Percentiles rank a stretch among this genome's conserved stretches.
These are phyloP conservation scores for Pseudopleuronectes americanus DNA, from an alignment of 2,797 vertebrate species.

Conservation along the genomic window DNA sequence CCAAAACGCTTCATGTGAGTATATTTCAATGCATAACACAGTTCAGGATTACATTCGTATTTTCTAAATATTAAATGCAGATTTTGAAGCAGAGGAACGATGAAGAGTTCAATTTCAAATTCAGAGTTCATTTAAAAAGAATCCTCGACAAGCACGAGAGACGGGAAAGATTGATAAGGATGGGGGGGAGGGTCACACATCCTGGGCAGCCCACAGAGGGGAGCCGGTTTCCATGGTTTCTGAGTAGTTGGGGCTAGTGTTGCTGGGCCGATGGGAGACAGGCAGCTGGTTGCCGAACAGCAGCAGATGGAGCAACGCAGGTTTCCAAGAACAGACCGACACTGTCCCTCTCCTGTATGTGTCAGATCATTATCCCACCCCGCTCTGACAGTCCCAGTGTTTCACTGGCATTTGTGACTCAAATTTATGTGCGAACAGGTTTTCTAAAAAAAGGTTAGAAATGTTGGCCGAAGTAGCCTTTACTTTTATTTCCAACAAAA, in stretches of 20 bases:
- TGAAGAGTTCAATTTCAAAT: neutral
- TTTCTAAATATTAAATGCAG: constrained; percentile 16
- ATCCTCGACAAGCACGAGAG: constrained; percentile 23
- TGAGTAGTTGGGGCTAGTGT: constrained; percentile 72
- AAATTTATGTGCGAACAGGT: too few species aligned
- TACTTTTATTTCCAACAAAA: too few species aligned
- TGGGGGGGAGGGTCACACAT: constrained; percentile 36
- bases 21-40: constrained; percentile 8
- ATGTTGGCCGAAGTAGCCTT: too few species aligned
- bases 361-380: constrained; percentile 62
- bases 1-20: constrained; percentile 12
- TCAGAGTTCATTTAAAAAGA: neutral
- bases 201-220: constrained; percentile 53
- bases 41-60: constrained; percentile 6
- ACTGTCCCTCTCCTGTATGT: constrained; percentile 68
- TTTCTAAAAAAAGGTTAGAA: too few species aligned
- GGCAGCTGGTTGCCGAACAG: constrained; percentile 73
- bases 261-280: constrained; percentile 70
- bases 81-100: constrained; percentile 1
- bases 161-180: constrained; percentile 8
- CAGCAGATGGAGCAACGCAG: constrained; percentile 78
- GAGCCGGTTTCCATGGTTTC: constrained; percentile 78
- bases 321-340: constrained; percentile 75
- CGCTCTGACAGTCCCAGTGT: neutral
- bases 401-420: neutral